These are phyloP conservation scores for Chloroclystis v-ata DNA, from an alignment of 2,888 invertebrate species.

Conservation along the genomic window DNA sequence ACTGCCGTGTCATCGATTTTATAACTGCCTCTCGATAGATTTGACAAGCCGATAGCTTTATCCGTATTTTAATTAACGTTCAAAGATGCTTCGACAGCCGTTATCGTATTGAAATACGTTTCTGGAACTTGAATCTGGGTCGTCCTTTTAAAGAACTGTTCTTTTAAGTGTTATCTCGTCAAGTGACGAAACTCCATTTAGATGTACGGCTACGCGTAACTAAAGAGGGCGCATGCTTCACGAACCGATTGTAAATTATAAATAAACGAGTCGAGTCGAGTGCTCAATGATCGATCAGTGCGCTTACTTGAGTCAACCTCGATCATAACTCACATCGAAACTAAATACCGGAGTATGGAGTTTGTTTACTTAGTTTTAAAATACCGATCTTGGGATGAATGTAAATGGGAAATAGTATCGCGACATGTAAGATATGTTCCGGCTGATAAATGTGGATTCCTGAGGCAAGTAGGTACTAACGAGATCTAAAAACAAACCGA, in stretches of 20 bases:
- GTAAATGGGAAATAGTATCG: constrained; percentile 62
- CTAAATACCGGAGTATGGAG: constrained; percentile 31
- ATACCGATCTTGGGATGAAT: constrained; percentile 45
- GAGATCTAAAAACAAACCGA: constrained; percentile 65
- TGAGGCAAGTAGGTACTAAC: constrained; percentile 50
- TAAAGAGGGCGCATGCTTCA: constrained; percentile 50
- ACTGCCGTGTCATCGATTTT: constrained; percentile 34
- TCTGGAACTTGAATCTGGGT: constrained; percentile 51
- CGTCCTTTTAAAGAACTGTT: constrained; percentile 49
- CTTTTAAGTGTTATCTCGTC: constrained; percentile 57
- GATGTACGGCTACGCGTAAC: constrained; percentile 52
- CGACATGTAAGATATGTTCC: constrained; percentile 58
- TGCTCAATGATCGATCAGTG: constrained; percentile 45
- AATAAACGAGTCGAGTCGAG: constrained; percentile 38
- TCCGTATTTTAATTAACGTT: constrained; percentile 54
- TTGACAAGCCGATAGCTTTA: constrained; percentile 35
- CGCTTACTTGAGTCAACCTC: constrained; percentile 37
- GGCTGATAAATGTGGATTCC: constrained; percentile 63
- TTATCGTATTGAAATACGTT: constrained; percentile 44
- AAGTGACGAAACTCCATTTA: constrained; percentile 61
- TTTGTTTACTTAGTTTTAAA: constrained; percentile 64
- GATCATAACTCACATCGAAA: constrained; percentile 37
- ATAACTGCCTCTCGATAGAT: constrained; percentile 34
- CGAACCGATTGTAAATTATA: constrained; percentile 58
- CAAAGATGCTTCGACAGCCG: constrained; percentile 41